Evolutionary conservation across 1,140 invertebrate genomes (phyloP).

Genomic region (Anastatus disparis): DNA sequence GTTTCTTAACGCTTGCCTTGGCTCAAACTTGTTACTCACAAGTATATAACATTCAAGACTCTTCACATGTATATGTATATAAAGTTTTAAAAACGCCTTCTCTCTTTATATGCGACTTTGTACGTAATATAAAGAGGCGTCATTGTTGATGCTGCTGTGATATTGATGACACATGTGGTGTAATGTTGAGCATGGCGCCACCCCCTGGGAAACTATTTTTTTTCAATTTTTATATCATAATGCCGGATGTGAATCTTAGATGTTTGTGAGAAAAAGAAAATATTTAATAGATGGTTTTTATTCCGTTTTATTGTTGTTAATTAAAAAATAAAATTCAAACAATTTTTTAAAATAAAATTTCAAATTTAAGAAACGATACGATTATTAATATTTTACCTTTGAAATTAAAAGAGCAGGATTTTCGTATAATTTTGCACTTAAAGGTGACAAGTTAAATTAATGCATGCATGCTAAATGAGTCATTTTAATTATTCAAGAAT

Average conservation of each 20-base stretch:
- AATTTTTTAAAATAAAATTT: too few species aligned
- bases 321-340: too few species aligned
- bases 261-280: too few species aligned
- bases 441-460: background rate
- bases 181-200: too few species aligned
- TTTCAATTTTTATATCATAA: background rate
- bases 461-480: background rate
- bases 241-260: background rate
- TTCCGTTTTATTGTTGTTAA: too few species aligned
- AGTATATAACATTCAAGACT: background rate
- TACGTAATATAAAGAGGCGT: constrained; percentile 6
- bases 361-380: too few species aligned
- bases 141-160: constrained; percentile 15
- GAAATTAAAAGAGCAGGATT: too few species aligned
- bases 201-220: constrained; percentile 15
- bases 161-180: constrained; percentile 27
- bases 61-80: background rate
- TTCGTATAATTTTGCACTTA: background rate
- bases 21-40: background rate
- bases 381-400: too few species aligned
- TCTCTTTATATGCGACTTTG: background rate
- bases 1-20: background rate
- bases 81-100: too few species aligned
- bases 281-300: too few species aligned
- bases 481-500: constrained; percentile 8